Percentiles rank a stretch among this genome's conserved stretches.
Conservation (phyloP, 1,140 invertebrate species). For the Samia ricini region DNA sequence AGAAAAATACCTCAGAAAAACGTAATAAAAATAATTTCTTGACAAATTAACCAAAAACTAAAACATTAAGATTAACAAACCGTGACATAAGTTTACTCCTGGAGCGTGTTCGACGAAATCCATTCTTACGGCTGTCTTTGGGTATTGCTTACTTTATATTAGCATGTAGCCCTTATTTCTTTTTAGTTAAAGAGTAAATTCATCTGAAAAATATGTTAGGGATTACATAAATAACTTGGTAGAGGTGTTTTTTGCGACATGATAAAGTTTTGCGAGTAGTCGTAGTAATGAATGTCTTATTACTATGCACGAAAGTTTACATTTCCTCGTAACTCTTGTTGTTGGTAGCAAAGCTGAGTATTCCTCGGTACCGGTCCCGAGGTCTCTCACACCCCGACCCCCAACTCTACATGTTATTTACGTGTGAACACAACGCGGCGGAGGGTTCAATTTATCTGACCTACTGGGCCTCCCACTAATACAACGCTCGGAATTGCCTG, state of each 20-base stretch:
- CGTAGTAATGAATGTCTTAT: conserved; percentile 12
- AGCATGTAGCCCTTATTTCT: neutral
- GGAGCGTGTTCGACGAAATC: conserved; percentile 65
- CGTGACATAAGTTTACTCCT: conserved; percentile 62
- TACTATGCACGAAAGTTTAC: conserved; percentile 15
- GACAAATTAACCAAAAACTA: conserved; percentile 42
- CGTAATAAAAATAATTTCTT: conserved; percentile 1
- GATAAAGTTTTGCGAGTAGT: conserved; percentile 14
- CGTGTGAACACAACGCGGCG: conserved; percentile 72
- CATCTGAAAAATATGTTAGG: conserved; percentile 24
- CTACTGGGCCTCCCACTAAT: conserved; percentile 74
- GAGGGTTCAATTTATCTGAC: conserved; percentile 77
- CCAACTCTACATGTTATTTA: conserved; percentile 75
- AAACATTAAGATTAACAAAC: conserved; percentile 65
- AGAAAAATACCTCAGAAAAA: neutral
- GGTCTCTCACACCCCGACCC: conserved; percentile 44
- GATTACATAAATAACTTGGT: conserved; percentile 45
- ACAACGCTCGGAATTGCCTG: conserved; percentile 56
- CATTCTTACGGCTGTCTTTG: conserved; percentile 34
- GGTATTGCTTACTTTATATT: neutral
- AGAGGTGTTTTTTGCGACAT: conserved; percentile 42
- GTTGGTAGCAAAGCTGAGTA: neutral
- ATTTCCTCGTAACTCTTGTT: conserved; percentile 6
- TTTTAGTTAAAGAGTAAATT: neutral
- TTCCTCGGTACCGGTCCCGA: conserved; percentile 13